These are phyloP conservation scores for Drosophila repletoides DNA, from an alignment of 1,140 invertebrate species.

Conservation along the genomic window DNA sequence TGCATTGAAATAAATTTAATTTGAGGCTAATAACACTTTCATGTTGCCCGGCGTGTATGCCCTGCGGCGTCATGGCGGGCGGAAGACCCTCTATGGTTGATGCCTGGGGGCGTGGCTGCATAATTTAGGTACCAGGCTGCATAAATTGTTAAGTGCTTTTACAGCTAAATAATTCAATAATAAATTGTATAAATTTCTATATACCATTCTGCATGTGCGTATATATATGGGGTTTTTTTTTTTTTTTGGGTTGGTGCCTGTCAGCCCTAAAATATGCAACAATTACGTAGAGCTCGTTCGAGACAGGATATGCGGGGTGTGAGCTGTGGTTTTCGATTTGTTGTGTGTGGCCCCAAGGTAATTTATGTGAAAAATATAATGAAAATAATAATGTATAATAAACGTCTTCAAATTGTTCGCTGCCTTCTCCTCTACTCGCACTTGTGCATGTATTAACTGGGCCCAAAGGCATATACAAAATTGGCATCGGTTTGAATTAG, in stretches of 20 bases:
- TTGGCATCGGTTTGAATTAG: conserved; percentile 18
- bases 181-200: conserved; percentile 59
- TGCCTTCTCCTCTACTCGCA: neutral
- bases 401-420: conserved; percentile 30
- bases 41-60: conserved; percentile 45
- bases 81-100: neutral
- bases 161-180: conserved; percentile 71
- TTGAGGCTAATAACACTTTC: conserved; percentile 77
- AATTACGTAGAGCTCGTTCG: conserved; percentile 49
- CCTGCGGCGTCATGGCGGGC: conserved; percentile 8
- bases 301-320: neutral
- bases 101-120: conserved; percentile 41
- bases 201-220: conserved; percentile 1
- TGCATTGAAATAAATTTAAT: conserved; percentile 74
- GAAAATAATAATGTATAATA: conserved; percentile 71
- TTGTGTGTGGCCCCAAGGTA: conserved; percentile 51
- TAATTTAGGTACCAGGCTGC: conserved; percentile 63
- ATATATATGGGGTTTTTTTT: conserved; percentile 40
- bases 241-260: too few relatives aligned
- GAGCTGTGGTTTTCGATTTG: conserved; percentile 42
- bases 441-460: conserved; percentile 13
- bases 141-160: conserved; percentile 76
- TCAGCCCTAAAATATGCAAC: conserved; percentile 68
- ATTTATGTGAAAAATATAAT: conserved; percentile 68
- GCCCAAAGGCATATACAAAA: neutral